Base-by-base conservation (phyloP, 2,888 invertebrate species). In the Melanchra persicariae region DNA sequence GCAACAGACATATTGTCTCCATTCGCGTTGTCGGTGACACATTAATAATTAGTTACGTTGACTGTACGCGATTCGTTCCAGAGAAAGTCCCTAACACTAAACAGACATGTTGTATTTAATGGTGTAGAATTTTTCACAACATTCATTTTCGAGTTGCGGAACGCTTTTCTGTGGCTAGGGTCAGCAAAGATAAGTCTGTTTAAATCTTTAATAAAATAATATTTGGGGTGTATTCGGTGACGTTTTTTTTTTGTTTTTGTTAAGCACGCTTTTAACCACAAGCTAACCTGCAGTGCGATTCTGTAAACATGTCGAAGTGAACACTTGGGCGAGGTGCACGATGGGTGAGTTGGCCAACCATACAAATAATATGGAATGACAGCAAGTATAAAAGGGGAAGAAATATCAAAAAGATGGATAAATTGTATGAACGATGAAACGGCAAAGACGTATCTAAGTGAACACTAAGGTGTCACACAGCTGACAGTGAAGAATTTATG, bases 21-120 rank as follows among this genome's bases (percentile, higher is more conserved):
- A 65, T 74, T 83, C 79, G 82, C 79, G 87, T 85, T 91, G 88
- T 90, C 86, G 85, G 84, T 86, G 86, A 88, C 83, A 88, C 90
- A 90, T 92, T 89, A 88, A 89, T 90, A 91, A 94, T 94, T 94
- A 91, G 93, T 90, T 87, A 84, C 91, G 89, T 89, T 87, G 81
- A 87, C 90, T 92, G 90, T 92, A 71, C 81, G 77, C 87, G 72
- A 93, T 94, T 93, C 89, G 93, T 91, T 88, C 85, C 91, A 90
- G 94, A 93, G 94, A 94, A 94, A 94, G 94, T 92, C 81, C 83
- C 67, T 70, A 61, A 77, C 76, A 74, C 72, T 69, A n/a, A 69
- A 67, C 67, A 52, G 75, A 37, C 22, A 85, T 85, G 79, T 62
- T 60, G 24, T 81, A 76, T 81, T 78, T 64, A 84, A 75, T 76